Evolutionary conservation across 2,888 invertebrate genomes (phyloP).

Genomic region (Hirtodrosophila cameraria): DNA sequence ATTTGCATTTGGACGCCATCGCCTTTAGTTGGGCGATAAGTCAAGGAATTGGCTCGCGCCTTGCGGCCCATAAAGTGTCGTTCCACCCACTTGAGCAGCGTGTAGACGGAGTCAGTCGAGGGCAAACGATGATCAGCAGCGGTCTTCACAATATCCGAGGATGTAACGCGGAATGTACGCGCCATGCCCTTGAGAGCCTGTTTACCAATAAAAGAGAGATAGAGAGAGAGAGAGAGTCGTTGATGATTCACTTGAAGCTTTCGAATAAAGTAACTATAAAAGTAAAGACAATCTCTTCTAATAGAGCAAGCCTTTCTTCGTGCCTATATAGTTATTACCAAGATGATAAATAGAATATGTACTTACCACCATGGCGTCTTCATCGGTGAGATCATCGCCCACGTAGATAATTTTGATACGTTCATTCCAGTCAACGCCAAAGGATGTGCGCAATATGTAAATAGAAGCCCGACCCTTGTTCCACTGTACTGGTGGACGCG

Average conservation of each 20-base stretch:
- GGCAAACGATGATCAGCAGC: constrained; percentile 94
- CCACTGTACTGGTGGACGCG: constrained; percentile 95
- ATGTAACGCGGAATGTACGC: constrained; percentile 94
- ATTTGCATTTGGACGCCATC: constrained; percentile 91
- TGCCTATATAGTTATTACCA: background rate
- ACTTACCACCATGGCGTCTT: constrained; percentile 94
- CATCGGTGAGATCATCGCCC: constrained; percentile 94
- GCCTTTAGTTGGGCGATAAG: constrained; percentile 87
- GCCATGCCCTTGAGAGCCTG: constrained; percentile 97
- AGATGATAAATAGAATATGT: background rate
- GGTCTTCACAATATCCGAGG: constrained; percentile 93
- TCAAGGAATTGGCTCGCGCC: constrained; percentile 89
- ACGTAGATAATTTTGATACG: constrained; percentile 94
- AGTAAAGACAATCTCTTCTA: no score
- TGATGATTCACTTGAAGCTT: no score
- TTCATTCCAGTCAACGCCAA: constrained; percentile 96
- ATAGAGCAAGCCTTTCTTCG: no score
- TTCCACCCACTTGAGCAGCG: constrained; percentile 95
- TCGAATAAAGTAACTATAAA: no score
- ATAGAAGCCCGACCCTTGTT: constrained; percentile 95
- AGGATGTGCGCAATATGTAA: constrained; percentile 94
- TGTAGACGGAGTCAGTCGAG: constrained; percentile 94
- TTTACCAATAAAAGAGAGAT: constrained; percentile 10
- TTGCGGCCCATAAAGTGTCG: constrained; percentile 92
- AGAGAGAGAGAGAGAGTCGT: no score